Evolutionary conservation across 2,113 vertebrate genomes (phyloP).

Genomic region (Rostratula benghalensis): DNA sequence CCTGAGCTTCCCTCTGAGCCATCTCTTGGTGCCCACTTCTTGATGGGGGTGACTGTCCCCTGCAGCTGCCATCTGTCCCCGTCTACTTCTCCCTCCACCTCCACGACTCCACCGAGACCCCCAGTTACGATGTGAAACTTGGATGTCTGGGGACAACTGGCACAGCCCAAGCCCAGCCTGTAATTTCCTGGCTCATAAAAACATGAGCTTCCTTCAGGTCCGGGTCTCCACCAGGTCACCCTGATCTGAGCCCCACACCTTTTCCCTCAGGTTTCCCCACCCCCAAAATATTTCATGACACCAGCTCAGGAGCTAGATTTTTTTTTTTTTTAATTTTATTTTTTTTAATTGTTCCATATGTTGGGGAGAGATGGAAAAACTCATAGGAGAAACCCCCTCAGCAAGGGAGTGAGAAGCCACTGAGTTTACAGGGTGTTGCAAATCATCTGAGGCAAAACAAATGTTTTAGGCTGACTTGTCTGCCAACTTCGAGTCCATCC

Average conservation of each 20-base stretch:
- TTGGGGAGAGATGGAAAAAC: slow-evolving; percentile 6
- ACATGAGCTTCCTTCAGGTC: slow-evolving; percentile 47
- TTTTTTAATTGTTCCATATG: slow-evolving; percentile 19
- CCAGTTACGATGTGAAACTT: neutral
- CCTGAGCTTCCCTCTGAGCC: neutral
- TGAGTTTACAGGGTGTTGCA: slow-evolving; percentile 52
- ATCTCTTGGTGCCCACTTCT: neutral
- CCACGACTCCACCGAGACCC: neutral
- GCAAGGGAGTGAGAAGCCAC: slow-evolving; percentile 17
- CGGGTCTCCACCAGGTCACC: slow-evolving; percentile 1
- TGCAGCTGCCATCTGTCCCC: neutral
- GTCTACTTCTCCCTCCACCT: neutral
- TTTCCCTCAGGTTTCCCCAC: neutral
- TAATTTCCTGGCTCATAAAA: slow-evolving; percentile 62
- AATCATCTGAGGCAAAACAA: slow-evolving; percentile 52
- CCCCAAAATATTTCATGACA: neutral
- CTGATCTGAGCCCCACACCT: neutral
- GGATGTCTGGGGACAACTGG: neutral
- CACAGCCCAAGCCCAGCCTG: slow-evolving; percentile 24
- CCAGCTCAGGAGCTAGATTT: neutral
- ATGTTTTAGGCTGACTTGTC: neutral
- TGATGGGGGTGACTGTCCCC: rapidly evolving
- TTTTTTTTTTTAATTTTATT: neutral
- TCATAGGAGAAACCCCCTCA: neutral
- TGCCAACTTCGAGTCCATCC: neutral